A percentile compares a stretch with the other conserved stretches of the same genome.
Evolutionary conservation across 2,888 invertebrate genomes (phyloP).

Genomic region (Oasisia sp.): DNA sequence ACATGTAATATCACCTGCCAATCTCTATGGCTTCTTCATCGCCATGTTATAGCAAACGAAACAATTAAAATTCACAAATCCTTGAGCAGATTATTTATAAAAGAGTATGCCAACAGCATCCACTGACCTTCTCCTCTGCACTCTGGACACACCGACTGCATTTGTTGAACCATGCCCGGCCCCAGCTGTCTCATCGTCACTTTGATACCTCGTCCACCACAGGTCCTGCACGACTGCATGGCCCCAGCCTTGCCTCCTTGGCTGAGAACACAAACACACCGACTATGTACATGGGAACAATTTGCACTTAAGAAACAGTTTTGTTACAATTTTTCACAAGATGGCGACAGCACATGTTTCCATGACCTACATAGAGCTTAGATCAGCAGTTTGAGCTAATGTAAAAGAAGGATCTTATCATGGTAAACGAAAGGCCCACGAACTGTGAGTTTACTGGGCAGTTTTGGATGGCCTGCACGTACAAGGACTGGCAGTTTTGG

Average conservation of each 20-base stretch:
- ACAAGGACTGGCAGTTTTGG: no score
- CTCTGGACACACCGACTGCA: constrained; percentile 66
- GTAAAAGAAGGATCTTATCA: no score
- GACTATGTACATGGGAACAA: neutral
- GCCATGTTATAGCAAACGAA: neutral
- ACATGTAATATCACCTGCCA: constrained; percentile 23
- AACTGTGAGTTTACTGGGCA: no score
- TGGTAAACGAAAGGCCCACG: no score
- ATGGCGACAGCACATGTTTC: no score
- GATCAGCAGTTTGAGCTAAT: no score
- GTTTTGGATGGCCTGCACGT: no score
- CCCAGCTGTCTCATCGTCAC: constrained; percentile 79
- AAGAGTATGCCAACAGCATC: neutral
- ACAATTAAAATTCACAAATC: no score
- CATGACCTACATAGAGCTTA: no score
- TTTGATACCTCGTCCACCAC: constrained; percentile 83
- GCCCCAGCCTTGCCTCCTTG: constrained; percentile 78
- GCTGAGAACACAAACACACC: constrained; percentile 50
- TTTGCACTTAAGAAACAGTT: no score
- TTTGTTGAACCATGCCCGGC: constrained; percentile 72
- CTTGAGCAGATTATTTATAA: no score
- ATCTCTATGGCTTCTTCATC: neutral
- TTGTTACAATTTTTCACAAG: no score
- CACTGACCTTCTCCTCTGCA: constrained; percentile 71
- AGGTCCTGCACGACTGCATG: constrained; percentile 75